These are phyloP conservation scores for Leucopternis melanops DNA, from an alignment of 2,113 vertebrate genomes.

Conservation along the genomic window DNA sequence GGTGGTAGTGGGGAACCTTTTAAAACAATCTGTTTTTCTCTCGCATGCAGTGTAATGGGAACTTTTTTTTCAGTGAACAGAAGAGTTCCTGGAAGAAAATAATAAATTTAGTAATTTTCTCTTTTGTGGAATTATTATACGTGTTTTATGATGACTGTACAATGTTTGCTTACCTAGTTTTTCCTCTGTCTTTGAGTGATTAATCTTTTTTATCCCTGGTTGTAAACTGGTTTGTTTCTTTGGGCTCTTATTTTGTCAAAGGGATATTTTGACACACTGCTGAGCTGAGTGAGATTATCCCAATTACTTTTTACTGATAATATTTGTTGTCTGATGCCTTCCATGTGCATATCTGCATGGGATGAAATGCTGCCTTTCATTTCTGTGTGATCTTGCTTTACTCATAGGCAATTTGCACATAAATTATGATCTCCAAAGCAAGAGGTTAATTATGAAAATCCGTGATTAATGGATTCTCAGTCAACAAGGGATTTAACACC, in stretches of 20 bases:
- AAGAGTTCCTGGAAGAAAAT: background rate
- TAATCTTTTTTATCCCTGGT: slow-evolving; percentile 27
- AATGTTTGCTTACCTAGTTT: background rate
- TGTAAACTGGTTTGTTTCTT: slow-evolving; percentile 52
- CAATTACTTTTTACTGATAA: background rate
- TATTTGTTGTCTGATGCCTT: background rate
- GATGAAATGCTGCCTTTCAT: background rate
- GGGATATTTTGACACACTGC: slow-evolving; percentile 12
- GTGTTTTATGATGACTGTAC: slow-evolving; percentile 37
- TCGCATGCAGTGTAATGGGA: background rate
- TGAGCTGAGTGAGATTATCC: slow-evolving; percentile 34
- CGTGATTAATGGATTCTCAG: background rate
- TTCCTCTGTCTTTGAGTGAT: slow-evolving; percentile 26
- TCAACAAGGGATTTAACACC: background rate
- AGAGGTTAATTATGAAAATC: background rate
- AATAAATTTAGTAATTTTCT: slow-evolving; percentile 45
- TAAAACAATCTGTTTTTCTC: background rate
- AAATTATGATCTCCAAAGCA: background rate
- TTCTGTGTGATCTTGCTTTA: background rate
- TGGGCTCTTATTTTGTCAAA: slow-evolving; percentile 42
- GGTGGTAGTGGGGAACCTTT: background rate
- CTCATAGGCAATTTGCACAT: background rate
- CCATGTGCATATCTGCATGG: background rate
- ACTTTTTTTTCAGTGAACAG: slow-evolving; percentile 4
- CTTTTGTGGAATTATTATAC: slow-evolving; percentile 30